Base-by-base conservation (phyloP, 2,888 invertebrate species). In the Nomada goodeniana region DNA sequence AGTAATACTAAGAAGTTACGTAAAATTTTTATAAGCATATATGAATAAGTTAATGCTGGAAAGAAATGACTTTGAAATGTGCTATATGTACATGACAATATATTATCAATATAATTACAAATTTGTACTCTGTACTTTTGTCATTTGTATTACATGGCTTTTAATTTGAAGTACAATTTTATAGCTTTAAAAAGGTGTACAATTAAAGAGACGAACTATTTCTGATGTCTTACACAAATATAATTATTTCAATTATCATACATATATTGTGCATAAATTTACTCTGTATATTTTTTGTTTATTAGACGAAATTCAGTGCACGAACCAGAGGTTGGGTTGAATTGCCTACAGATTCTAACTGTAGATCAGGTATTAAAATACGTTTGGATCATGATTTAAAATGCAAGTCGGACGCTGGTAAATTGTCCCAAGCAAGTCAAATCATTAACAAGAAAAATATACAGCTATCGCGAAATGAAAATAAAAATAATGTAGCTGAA, bases 251-350 rank as follows among this genome's bases (percentile, higher is more conserved):
- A 36, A 78, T 42, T 18, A 42, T 26, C 18, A 64, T 44, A 26
- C 15, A n/a, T 36, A 63, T 47, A 44, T 69, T 52, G 20, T 50
- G 60, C 20, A 55, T 29, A 59, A 36, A 74, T 70, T 73, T 74
- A 82, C 61, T 44, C 61, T 77, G 36, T 20, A 74, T 71, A 57
- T 72, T 75, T 88, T 88, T 36, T 90, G 71, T 88, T 89, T 74
- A 61, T 44, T 95, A 97, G 97, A 96, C 95, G 90, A 98, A 98
- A 93, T 98, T 98, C 94, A 96, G 96, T 86, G 96, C 97, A 91
- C 95, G 98, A 65, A 96, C 97, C 77, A 96, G 97, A 88, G 97
- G 97, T 26, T 98, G 97, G 97, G 95, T 96, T 63, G 96, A 97
- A 91, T 96, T 96, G 18, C 94, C 95, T 0, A 94, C 93, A 59